phyloP scores from a whole-genome alignment of 2,113 vertebrate genomes.

The Machaerirhynchus nigripectus region DNA sequence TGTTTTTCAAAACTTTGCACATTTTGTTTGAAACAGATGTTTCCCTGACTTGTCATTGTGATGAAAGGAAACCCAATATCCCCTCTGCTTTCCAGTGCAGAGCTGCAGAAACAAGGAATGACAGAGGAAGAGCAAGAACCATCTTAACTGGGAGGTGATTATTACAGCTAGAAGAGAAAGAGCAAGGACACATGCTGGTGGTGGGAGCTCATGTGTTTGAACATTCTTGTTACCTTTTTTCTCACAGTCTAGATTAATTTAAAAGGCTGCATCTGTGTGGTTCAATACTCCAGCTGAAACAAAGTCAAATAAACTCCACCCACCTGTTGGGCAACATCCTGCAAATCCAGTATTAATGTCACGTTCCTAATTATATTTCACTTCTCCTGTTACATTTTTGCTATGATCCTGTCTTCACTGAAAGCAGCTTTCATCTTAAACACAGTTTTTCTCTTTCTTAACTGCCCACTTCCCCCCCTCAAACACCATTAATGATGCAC shows the following conservation, averaged over 20 bases:
- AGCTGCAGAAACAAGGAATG: conserved; percentile 36
- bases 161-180: neutral
- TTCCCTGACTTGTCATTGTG: conserved; percentile 36
- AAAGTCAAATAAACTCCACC: conserved; percentile 39
- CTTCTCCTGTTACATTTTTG: conserved; percentile 35
- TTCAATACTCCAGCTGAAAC: conserved; percentile 2
- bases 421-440: neutral
- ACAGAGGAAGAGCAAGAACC: neutral
- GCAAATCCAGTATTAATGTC: conserved; percentile 42
- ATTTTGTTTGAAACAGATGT: conserved; percentile 67
- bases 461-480: neutral
- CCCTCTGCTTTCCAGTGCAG: conserved; percentile 31
- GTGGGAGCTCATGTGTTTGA: neutral
- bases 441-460: neutral
- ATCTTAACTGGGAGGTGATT: neutral
- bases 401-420: neutral
- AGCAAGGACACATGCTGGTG: neutral
- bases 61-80: conserved; percentile 59
- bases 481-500: neutral
- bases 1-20: conserved; percentile 39
- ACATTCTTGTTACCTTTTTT: conserved; percentile 5
- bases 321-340: conserved; percentile 55
- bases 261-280: neutral
- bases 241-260: conserved; percentile 27
- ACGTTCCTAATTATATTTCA: conserved; percentile 43